A percentile compares a stretch with the other conserved stretches of the same genome.
These are phyloP conservation scores for Eudemis profundana DNA, from an alignment of 2,888 invertebrate species.

Conservation along the genomic window DNA sequence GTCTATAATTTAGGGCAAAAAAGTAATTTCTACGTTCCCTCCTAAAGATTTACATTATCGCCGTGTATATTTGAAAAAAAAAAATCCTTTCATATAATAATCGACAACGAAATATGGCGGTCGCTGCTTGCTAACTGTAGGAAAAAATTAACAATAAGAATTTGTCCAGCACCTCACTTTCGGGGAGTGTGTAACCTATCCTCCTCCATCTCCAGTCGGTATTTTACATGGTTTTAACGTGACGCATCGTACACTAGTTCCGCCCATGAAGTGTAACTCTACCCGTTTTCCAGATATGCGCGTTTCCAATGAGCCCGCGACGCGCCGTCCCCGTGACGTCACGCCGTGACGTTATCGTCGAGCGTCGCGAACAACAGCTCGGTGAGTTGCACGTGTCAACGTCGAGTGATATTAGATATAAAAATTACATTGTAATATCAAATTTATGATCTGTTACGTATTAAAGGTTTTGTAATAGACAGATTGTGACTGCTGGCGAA, in stretches of 20 bases:
- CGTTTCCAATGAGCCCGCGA: constrained; percentile 71
- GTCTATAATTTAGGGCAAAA: too few relatives aligned
- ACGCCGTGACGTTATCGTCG: constrained; percentile 46
- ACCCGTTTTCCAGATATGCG: constrained; percentile 72
- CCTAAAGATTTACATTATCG: too few relatives aligned
- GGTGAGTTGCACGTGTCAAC: constrained; percentile 52
- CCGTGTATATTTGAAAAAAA: too few relatives aligned
- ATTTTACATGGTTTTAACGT: neutral
- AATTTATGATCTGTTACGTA: constrained; percentile 41
- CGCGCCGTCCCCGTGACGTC: constrained; percentile 55
- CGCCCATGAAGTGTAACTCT: neutral
- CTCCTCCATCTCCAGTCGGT: too few relatives aligned
- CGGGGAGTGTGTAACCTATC: too few relatives aligned
- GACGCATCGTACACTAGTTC: neutral
- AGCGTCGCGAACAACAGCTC: constrained; percentile 32
- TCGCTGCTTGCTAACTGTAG: too few relatives aligned
- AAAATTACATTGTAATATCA: constrained; percentile 33
- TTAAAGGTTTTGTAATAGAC: constrained; percentile 8
- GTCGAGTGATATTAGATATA: constrained; percentile 57
- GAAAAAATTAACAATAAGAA: too few relatives aligned
- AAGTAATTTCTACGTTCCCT: too few relatives aligned
- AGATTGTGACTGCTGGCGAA: neutral
- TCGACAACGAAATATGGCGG: too few relatives aligned
- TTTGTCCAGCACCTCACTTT: neutral
- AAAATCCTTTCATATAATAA: too few relatives aligned